Conservation (phyloP, 2,797 vertebrate genomes). For the Rhinoraja longicauda region DNA sequence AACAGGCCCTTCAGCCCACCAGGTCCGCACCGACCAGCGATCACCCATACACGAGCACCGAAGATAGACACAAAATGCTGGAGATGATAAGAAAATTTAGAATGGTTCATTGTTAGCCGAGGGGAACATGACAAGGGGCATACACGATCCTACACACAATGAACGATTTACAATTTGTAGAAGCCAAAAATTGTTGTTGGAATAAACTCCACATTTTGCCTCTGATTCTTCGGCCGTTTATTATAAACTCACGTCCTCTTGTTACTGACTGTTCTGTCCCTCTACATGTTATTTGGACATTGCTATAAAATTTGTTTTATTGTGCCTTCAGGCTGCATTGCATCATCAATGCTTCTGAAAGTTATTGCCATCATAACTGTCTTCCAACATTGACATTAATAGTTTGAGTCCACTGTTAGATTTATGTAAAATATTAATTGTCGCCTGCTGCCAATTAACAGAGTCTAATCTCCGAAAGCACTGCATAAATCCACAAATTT, state of each 20-base stretch:
- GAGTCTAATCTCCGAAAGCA: not conserved
- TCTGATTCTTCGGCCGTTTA: not conserved
- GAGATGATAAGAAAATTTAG: too few relatives aligned
- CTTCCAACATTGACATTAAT: not conserved
- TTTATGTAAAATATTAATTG: not conserved
- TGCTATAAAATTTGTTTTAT: not conserved
- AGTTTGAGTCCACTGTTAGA: not conserved
- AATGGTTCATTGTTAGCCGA: too few relatives aligned
- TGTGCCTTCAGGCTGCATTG: not conserved
- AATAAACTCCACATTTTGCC: not conserved
- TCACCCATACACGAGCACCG: too few relatives aligned
- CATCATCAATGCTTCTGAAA: not conserved
- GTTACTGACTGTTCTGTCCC: not conserved
- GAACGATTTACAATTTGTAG: too few relatives aligned
- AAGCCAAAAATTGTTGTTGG: too few relatives aligned
- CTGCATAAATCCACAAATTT: not conserved
- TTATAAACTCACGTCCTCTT: not conserved
- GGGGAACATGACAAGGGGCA: too few relatives aligned
- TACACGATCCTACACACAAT: too few relatives aligned
- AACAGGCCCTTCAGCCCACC: too few relatives aligned
- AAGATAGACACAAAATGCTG: too few relatives aligned
- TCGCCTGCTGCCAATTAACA: not conserved
- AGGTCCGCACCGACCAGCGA: too few relatives aligned
- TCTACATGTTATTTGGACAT: not conserved
- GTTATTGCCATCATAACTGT: not conserved